Percentiles rank a stretch among this genome's conserved stretches.
These are phyloP conservation scores for Agrochola circellaris DNA, from an alignment of 2,888 invertebrate genomes.

Conservation along the genomic window DNA sequence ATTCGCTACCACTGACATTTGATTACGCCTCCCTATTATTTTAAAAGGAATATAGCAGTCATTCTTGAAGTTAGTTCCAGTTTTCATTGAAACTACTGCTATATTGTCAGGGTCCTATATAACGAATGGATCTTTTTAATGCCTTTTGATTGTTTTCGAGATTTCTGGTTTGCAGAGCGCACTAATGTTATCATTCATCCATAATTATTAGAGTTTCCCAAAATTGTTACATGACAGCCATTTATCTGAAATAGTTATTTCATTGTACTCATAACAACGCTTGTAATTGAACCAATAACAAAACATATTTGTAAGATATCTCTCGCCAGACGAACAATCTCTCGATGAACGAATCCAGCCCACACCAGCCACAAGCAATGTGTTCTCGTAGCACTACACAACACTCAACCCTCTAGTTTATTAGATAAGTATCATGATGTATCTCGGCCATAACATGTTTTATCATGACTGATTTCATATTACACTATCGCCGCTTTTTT, in stretches of 20 bases:
- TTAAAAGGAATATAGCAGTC: constrained; percentile 1
- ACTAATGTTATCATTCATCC: not conserved
- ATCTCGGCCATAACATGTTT: constrained; percentile 39
- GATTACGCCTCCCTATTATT: constrained; percentile 33
- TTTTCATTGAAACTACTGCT: not conserved
- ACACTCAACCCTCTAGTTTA: constrained; percentile 38
- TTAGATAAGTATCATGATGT: constrained; percentile 43
- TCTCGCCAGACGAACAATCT: constrained; percentile 10
- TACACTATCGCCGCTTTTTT: constrained; percentile 32
- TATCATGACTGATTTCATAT: constrained; percentile 52
- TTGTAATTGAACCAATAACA: constrained; percentile 30
- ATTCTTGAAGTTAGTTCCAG: not conserved
- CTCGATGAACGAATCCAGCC: constrained; percentile 20
- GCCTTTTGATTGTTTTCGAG: not conserved
- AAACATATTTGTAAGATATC: constrained; percentile 18
- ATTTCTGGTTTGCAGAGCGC: not conserved
- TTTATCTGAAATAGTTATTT: constrained; percentile 1
- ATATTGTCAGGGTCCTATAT: not conserved
- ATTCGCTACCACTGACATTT: constrained; percentile 34
- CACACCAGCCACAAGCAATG: not conserved
- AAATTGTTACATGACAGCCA: not conserved
- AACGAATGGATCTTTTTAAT: not conserved
- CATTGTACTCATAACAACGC: not conserved
- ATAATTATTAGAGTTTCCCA: not conserved
- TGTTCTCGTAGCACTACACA: constrained; percentile 1